phyloP scores from a whole-genome alignment of 92 coral and sea anemone species.

The Anthopleura xanthogrammica region DNA sequence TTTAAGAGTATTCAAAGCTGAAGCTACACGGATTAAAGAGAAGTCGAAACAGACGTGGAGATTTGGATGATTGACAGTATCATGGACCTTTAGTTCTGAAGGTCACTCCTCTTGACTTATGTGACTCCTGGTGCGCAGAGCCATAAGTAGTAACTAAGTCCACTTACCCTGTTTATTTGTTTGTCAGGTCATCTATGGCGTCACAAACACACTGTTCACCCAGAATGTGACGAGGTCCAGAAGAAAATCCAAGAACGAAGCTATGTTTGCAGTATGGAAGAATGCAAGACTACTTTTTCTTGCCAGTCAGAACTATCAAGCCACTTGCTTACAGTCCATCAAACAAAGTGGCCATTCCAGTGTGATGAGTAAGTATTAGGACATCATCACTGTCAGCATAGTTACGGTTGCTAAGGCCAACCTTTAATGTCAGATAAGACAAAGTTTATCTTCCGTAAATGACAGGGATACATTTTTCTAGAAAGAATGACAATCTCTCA shows the following conservation, averaged over 20 bases:
- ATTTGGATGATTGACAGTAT: too few species aligned
- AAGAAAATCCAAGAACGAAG: conserved; percentile 49
- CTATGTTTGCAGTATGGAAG: conserved; percentile 53
- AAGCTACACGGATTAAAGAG: too few species aligned
- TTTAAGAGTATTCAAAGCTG: too few species aligned
- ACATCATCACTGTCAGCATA: neutral
- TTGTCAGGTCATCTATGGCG: conserved; percentile 85
- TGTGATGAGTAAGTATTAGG: conserved; percentile 31
- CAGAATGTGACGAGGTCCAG: conserved; percentile 73
- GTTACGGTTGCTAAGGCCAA: neutral
- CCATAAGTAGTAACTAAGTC: neutral
- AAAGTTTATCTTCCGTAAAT: neutral
- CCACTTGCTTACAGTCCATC: conserved; percentile 47
- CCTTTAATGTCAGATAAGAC: neutral
- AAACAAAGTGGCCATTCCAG: conserved; percentile 16
- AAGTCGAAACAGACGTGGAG: too few species aligned
- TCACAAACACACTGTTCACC: conserved; percentile 78
- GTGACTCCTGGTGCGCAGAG: too few species aligned
- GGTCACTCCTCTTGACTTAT: too few species aligned
- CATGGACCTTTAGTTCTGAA: too few species aligned
- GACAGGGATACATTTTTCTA: too few species aligned
- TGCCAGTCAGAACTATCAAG: conserved; percentile 54
- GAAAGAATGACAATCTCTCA: too few species aligned
- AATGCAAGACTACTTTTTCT: conserved; percentile 49
- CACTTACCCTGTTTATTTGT: neutral